Conservation (phyloP, 2,113 vertebrate genomes). For the Camelus bactrianus region DNA sequence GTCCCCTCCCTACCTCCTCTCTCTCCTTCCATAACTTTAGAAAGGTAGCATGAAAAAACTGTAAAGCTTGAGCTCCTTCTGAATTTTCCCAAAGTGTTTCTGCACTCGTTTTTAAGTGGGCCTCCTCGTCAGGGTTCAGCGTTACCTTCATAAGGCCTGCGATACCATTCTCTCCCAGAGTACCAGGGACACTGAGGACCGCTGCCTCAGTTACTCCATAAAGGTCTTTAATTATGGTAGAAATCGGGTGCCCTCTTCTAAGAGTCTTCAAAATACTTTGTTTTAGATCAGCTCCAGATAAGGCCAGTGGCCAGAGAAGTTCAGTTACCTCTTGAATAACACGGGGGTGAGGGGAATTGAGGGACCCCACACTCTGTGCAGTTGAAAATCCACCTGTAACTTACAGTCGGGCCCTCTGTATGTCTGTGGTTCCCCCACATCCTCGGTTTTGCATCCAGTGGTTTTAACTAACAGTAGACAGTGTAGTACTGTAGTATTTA, state of each 20-base stretch:
- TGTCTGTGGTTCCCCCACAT: not conserved
- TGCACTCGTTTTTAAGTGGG: slow-evolving; percentile 90
- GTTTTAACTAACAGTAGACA: not conserved
- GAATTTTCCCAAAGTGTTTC: slow-evolving; percentile 93
- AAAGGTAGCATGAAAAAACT: not conserved
- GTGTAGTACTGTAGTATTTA: not conserved
- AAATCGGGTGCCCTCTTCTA: slow-evolving; percentile 92
- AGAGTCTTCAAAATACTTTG: slow-evolving; percentile 93
- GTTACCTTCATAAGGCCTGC: slow-evolving; percentile 92
- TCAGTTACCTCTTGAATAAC: not conserved
- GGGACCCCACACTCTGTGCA: not conserved
- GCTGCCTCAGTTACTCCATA: slow-evolving; percentile 92
- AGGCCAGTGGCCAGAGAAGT: slow-evolving; percentile 93
- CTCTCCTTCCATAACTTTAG: not conserved
- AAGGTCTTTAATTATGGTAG: slow-evolving; percentile 93
- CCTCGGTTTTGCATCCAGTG: not conserved
- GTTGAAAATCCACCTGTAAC: not conserved
- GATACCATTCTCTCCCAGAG: slow-evolving; percentile 90
- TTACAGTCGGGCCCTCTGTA: not conserved
- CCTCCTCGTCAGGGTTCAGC: slow-evolving; percentile 91
- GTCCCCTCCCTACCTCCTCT: slow-evolving; percentile 71
- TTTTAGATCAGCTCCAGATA: slow-evolving; percentile 93
- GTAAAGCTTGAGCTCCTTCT: slow-evolving; percentile 93
- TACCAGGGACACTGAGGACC: slow-evolving; percentile 92
- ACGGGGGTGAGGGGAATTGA: not conserved